Percentiles rank a stretch among this genome's conserved stretches.
Conservation (phyloP, 2,797 vertebrate genomes). For the Typhlichthys subterraneus region DNA sequence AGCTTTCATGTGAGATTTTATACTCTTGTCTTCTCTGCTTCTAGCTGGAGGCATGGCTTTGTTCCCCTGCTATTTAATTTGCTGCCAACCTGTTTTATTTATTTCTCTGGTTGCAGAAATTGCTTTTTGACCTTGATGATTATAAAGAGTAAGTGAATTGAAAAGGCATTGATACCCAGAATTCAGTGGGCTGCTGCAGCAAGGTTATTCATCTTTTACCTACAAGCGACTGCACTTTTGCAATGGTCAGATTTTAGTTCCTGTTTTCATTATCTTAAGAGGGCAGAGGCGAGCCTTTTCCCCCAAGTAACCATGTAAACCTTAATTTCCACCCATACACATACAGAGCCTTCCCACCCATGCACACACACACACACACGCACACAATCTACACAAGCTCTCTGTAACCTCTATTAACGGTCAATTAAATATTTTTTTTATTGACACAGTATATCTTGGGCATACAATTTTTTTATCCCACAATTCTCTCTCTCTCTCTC, state of each 20-base stretch:
- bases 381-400: slow-evolving; percentile 17
- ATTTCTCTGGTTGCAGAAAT: slow-evolving; percentile 74
- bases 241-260: slow-evolving; percentile 66
- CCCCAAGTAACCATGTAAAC: slow-evolving; percentile 58
- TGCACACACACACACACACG: slow-evolving; percentile 26
- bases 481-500: slow-evolving; percentile 5
- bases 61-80: slow-evolving; percentile 78
- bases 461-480: slow-evolving; percentile 4
- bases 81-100: slow-evolving; percentile 78
- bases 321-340: slow-evolving; percentile 53
- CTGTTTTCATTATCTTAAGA: slow-evolving; percentile 80
- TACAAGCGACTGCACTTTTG: slow-evolving; percentile 54
- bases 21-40: slow-evolving; percentile 57
- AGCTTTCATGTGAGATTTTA: slow-evolving; percentile 76
- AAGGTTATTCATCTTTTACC: slow-evolving; percentile 71
- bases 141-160: slow-evolving; percentile 76
- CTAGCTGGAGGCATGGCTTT: slow-evolving; percentile 72
- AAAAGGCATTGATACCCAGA: slow-evolving; percentile 75
- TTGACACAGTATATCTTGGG: slow-evolving; percentile 8
- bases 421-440: slow-evolving; percentile 13
- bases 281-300: slow-evolving; percentile 67
- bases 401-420: slow-evolving; percentile 10
- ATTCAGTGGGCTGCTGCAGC: slow-evolving; percentile 58
- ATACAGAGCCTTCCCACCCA: slow-evolving; percentile 5
- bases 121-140: slow-evolving; percentile 80